phyloP scores from a whole-genome alignment of 2,113 vertebrate genomes.

The Ammodytes marinus region DNA sequence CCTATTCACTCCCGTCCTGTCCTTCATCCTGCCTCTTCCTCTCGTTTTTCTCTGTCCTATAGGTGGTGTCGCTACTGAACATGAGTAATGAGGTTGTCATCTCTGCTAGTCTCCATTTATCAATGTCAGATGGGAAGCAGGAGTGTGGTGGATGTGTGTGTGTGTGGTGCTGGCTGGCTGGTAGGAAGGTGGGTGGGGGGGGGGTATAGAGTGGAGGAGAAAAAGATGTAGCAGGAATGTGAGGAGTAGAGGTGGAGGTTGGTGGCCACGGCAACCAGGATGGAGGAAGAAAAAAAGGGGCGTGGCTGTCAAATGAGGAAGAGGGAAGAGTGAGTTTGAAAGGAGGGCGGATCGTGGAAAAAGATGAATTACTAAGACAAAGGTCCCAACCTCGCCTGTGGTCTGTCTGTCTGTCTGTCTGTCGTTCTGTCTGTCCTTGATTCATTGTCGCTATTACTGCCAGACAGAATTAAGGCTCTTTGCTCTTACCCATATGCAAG shows the following conservation, averaged over 20 bases:
- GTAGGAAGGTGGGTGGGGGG: slow-evolving; percentile 6
- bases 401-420: slow-evolving; percentile 33
- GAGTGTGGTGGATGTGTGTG: slow-evolving; percentile 51
- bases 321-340: slow-evolving; percentile 46
- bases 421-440: slow-evolving; percentile 45
- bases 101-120: slow-evolving; percentile 79
- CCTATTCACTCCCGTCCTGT: slow-evolving; percentile 60
- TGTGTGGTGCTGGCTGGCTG: slow-evolving; percentile 22
- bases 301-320: slow-evolving; percentile 39
- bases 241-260: slow-evolving; percentile 28
- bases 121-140: slow-evolving; percentile 71
- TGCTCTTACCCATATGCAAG: slow-evolving; percentile 80
- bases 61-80: slow-evolving; percentile 76
- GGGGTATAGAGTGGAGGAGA: slow-evolving; percentile 49
- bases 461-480: slow-evolving; percentile 72
- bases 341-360: slow-evolving; percentile 13
- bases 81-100: slow-evolving; percentile 86
- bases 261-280: background rate
- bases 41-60: slow-evolving; percentile 68
- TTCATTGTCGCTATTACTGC: slow-evolving; percentile 68
- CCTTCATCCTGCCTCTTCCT: slow-evolving; percentile 70
- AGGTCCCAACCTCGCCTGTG: slow-evolving; percentile 43
- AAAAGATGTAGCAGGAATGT: slow-evolving; percentile 51
- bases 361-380: slow-evolving; percentile 44
- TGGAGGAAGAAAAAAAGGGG: slow-evolving; percentile 45